Evolutionary conservation across 2,888 invertebrate genomes (phyloP).

Genomic region (Apomyelois bistriatella): DNA sequence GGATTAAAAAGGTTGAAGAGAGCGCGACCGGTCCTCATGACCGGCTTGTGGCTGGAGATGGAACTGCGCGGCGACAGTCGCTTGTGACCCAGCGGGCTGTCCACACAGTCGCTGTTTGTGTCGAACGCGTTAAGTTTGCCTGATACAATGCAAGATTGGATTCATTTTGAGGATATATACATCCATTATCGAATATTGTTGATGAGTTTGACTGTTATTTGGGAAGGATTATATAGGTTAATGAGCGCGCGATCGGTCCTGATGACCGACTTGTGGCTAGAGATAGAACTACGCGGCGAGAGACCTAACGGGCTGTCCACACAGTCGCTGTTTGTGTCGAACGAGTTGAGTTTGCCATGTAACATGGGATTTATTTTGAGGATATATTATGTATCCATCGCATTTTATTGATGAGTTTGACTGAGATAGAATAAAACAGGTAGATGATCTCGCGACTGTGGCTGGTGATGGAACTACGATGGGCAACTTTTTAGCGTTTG

Average conservation of each 20-base stretch:
- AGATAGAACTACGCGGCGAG: constrained; percentile 62
- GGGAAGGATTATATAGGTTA: constrained; percentile 99
- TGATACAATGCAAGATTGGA: constrained; percentile 24
- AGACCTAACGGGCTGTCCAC: constrained; percentile 54
- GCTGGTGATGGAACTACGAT: too few species aligned
- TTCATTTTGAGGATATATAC: constrained; percentile 96
- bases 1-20: constrained; percentile 95
- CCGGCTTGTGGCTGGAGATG: constrained; percentile 68
- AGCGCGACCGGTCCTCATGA: constrained; percentile 88
- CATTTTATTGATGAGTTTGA: too few species aligned
- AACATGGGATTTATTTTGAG: too few species aligned
- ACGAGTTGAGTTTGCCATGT: constrained; percentile 45
- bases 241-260: constrained; percentile 92
- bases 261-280: constrained; percentile 75
- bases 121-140: constrained; percentile 51
- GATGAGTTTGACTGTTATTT: constrained; percentile 96
- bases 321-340: constrained; percentile 55
- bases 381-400: too few species aligned
- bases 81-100: constrained; percentile 50
- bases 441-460: too few species aligned
- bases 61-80: constrained; percentile 64
- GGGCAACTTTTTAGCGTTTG: too few species aligned
- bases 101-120: constrained; percentile 54
- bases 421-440: too few species aligned
- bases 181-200: constrained; percentile 98